Base-by-base conservation (phyloP, 1,140 invertebrate genomes). In the Tetranychus urticae region DNA sequence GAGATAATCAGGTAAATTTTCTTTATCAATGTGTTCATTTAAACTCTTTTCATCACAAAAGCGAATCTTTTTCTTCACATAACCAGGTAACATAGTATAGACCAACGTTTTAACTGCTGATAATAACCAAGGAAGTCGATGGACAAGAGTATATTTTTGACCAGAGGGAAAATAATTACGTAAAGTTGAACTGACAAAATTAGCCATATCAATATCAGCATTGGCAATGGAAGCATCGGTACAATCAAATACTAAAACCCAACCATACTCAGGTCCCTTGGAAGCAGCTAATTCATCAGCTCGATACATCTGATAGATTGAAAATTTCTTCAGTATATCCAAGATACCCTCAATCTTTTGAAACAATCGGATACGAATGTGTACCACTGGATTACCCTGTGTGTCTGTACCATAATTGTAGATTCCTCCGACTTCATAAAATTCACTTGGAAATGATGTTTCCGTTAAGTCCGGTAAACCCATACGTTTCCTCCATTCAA, bases 131-230 rank as follows among this genome's bases (percentile, higher is more conserved):
- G 61, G 61, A 2, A 58, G 14, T 6, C 60, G 37, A 55, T 62
- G 61, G 12, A 58, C 46, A 6, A 62, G 45, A 34, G 48, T 39
- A 50, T 62, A 62, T 14, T 42, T 45, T 50, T 56, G 56, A 37
- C 61, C 61, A 33, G 12, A 39, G 8, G 61, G 61, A 39, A 62
- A 62, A 37, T 62, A 62, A 23, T 62, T 46, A 14, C 54, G n/a
- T 47, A 62, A 23, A 13, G 56, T 58, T 23, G 45, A 34, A 5
- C 1, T 8, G 10, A 62, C 55, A 58, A 62, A 62, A 37, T 46
- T 56, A 7, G 47, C 45, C 55, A 58, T 62, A 36, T 62, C 61
- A 31, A 62, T 45, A 50, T 62, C 61, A 31, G 47, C 42, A 58
- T 62, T 62, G 7, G 35, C 55, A 13, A 56, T n/a, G 39, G 57